phyloP scores from a whole-genome alignment of 2,888 invertebrate species.

The Idaea straminata region DNA sequence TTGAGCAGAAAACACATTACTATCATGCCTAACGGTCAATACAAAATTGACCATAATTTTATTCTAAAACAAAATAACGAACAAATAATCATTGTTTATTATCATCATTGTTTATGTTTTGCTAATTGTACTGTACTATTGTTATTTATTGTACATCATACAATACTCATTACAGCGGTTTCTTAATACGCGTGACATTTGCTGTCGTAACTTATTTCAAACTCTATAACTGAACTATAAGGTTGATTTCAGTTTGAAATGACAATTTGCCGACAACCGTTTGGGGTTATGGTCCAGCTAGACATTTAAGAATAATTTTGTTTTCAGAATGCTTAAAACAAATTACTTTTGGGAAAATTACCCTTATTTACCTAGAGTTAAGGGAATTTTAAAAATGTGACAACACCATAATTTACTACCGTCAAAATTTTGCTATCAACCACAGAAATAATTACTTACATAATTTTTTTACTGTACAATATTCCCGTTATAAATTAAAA shows the following conservation, averaged over 20 bases:
- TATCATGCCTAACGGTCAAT: slow-evolving; percentile 32
- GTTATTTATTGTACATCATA: slow-evolving; percentile 27
- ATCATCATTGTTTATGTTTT: slow-evolving; percentile 24
- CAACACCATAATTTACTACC: too few relatives aligned
- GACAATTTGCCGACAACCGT: slow-evolving; percentile 11
- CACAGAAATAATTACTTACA: too few relatives aligned
- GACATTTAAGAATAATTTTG: slow-evolving; percentile 23
- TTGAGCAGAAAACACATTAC: background rate
- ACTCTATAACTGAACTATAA: background rate
- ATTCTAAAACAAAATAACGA: slow-evolving; percentile 45
- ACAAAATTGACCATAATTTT: slow-evolving; percentile 38
- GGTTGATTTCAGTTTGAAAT: background rate
- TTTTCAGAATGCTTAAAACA: slow-evolving; percentile 22
- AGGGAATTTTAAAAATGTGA: too few relatives aligned
- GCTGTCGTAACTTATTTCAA: background rate
- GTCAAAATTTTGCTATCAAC: too few relatives aligned
- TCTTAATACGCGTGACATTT: slow-evolving; percentile 55
- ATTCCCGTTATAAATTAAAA: too few relatives aligned
- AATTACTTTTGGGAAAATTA: background rate
- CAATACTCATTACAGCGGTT: slow-evolving; percentile 55
- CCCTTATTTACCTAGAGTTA: too few relatives aligned
- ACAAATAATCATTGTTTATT: slow-evolving; percentile 1
- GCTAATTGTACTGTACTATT: slow-evolving; percentile 34
- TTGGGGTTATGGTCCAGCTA: slow-evolving; percentile 32
- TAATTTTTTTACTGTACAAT: too few relatives aligned